Evolutionary conservation across 23 tunicate genomes (phyloP).

Genomic region (Clavelina lepadiformis): DNA sequence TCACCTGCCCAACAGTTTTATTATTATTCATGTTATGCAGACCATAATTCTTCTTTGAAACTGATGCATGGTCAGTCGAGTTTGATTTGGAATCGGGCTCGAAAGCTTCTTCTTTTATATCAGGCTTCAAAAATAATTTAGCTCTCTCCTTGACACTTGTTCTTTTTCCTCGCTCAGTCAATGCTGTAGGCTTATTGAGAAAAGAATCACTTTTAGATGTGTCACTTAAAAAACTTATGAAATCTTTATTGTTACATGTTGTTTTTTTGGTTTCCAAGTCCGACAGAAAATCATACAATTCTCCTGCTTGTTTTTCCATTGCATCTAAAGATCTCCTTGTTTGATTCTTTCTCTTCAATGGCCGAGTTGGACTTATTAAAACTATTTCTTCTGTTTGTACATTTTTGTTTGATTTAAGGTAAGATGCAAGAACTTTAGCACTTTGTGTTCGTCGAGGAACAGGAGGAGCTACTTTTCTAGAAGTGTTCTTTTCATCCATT

Average conservation of each 20-base stretch:
- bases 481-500: too few species aligned
- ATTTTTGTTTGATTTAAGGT: conserved; percentile 7
- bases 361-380: conserved; percentile 42
- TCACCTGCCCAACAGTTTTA: too few species aligned
- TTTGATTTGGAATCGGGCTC: conserved; percentile 2
- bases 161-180: conserved; percentile 10
- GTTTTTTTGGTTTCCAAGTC: conserved; percentile 70
- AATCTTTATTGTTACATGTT: conserved; percentile 32
- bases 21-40: too few species aligned
- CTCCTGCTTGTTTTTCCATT: conserved; percentile 83
- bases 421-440: conserved; percentile 9
- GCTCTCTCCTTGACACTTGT: conserved; percentile 55
- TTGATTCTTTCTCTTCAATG: conserved; percentile 25
- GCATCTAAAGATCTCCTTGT: conserved; percentile 68
- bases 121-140: conserved; percentile 50
- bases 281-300: conserved; percentile 59
- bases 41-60: too few species aligned
- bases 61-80: not conserved
- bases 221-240: conserved; percentile 24
- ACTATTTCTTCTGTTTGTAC: conserved; percentile 4
- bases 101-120: conserved; percentile 42
- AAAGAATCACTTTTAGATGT: not conserved
- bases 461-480: conserved; percentile 25
- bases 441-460: conserved; percentile 60
- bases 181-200: not conserved